Conservation (phyloP, 1,140 invertebrate genomes). For the Hyposmocoma kahamanoa region DNA sequence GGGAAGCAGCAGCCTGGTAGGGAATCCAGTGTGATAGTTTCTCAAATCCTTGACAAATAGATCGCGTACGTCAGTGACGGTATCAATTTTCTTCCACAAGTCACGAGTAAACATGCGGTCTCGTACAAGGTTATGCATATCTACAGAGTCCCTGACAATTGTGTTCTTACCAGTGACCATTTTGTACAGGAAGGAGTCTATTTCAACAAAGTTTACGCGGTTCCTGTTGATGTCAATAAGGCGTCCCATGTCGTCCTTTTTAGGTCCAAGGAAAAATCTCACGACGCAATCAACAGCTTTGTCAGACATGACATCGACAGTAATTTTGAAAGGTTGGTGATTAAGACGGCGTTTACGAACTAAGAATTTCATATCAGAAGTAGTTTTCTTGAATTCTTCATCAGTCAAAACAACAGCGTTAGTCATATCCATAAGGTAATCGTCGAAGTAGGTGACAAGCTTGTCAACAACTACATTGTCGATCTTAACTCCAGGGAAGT, state of each 20-base stretch:
- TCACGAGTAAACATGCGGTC: slow-evolving; percentile 63
- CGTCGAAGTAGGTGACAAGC: slow-evolving; percentile 75
- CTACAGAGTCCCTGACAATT: slow-evolving; percentile 70
- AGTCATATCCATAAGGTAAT: slow-evolving; percentile 72
- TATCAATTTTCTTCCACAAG: slow-evolving; percentile 54
- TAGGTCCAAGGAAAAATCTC: slow-evolving; percentile 81
- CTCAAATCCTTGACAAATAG: slow-evolving; percentile 35
- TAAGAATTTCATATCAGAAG: slow-evolving; percentile 62
- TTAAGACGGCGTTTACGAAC: slow-evolving; percentile 76
- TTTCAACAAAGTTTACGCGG: slow-evolving; percentile 71
- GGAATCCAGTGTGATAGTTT: slow-evolving; percentile 74
- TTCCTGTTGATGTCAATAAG: slow-evolving; percentile 69
- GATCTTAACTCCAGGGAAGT: slow-evolving; percentile 75
- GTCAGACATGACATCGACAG: slow-evolving; percentile 74
- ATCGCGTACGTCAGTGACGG: slow-evolving; percentile 38
- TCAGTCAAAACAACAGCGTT: slow-evolving; percentile 64
- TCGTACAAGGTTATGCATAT: slow-evolving; percentile 70
- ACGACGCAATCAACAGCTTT: slow-evolving; percentile 73
- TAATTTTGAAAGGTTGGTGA: slow-evolving; percentile 80
- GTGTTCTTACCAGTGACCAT: slow-evolving; percentile 75
- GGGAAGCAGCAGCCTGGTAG: slow-evolving; percentile 76
- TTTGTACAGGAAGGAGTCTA: slow-evolving; percentile 75
- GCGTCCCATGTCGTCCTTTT: slow-evolving; percentile 73
- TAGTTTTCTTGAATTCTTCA: slow-evolving; percentile 51
- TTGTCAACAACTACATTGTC: slow-evolving; percentile 73